Percentiles rank a stretch among this genome's conserved stretches.
Conservation (phyloP, 2,113 vertebrate species). For the Ammospiza nelsoni region DNA sequence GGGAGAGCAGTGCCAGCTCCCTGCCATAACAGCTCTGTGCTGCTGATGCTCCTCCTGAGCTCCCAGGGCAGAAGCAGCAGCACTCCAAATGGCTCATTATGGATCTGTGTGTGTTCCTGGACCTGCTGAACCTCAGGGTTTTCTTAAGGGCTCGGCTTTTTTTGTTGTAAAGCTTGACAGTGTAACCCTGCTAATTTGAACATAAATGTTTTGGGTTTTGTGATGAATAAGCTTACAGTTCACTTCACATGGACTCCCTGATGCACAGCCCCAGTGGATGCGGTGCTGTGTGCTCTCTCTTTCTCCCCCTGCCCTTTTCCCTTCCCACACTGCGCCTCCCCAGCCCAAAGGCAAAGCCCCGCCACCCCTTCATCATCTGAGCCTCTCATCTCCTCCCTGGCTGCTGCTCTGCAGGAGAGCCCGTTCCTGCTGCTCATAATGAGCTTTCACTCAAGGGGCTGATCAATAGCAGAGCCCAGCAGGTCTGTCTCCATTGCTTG, state of each 20-base stretch:
- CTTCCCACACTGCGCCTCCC: background rate
- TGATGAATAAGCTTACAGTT: background rate
- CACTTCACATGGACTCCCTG: background rate
- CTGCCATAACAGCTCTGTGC: too few relatives aligned
- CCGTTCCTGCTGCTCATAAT: conserved; percentile 65
- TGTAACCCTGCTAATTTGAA: background rate
- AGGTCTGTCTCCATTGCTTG: conserved; percentile 74
- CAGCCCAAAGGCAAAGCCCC: background rate
- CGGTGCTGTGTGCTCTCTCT: background rate
- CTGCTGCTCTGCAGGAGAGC: conserved; percentile 39
- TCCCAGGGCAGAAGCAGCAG: background rate
- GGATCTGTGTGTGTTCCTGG: fast-evolving
- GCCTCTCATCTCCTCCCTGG: background rate
- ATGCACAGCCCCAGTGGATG: too few relatives aligned
- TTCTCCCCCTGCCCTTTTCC: background rate
- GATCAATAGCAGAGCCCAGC: conserved; percentile 79
- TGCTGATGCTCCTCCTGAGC: fast-evolving
- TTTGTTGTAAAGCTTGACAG: background rate
- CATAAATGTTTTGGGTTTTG: background rate
- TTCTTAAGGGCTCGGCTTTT: background rate
- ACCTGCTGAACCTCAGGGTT: background rate
- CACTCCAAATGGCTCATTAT: fast-evolving
- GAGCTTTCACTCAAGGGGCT: conserved; percentile 76
- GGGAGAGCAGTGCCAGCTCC: too few relatives aligned
- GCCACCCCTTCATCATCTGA: background rate